Evolutionary conservation across 2,797 vertebrate species (phyloP), one percentile per base, ranked within the genome.

Genomic region (Tapera naevia): DNA sequence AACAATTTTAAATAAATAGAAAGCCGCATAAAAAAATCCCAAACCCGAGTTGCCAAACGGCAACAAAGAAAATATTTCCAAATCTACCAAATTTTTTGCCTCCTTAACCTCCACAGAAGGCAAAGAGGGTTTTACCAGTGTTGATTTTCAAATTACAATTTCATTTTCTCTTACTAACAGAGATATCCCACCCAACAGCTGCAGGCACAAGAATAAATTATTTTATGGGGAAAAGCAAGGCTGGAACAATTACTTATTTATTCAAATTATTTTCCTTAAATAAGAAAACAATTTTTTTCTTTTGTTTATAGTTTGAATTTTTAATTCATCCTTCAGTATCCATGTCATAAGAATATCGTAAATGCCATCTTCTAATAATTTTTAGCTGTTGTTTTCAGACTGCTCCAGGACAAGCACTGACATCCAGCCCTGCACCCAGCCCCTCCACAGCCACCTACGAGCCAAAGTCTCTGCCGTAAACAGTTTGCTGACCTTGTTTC

Each of bases 331-430:
- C 12, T 54, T 66, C 30, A 6, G 7, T 39, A 28, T 11, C 32
- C 1, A 0, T 28, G 45, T 22, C 16, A 5, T 7, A 60, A 39
- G 18, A 33, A 32, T 33, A 24, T 6, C 0, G 2, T 16, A 65
- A 65, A 54, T 1, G 3, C 5, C 56, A 39, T 35, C 25, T 56
- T 45, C 41, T n/a, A 21, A 9, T 7, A 25, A 11, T 8, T 18
- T 25, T 17, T 28, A 1, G 1, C 30, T 19, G 22, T 17, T 48
- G 41, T 46, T 56, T 67, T 43, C 53, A 54, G 32, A 13, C 21
- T 9, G 37, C 12, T 3, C 2, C 17, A 43, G 66, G 41, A 17
- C 15, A 1, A 10, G 32, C 37, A 9, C n/a, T 9, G 51, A 17
- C 37, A 21, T 13, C 10, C 28, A 50, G 54, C 46, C 30, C 66